These are phyloP conservation scores for Channa striata DNA, from an alignment of 2,797 vertebrate species.

Conservation along the genomic window DNA sequence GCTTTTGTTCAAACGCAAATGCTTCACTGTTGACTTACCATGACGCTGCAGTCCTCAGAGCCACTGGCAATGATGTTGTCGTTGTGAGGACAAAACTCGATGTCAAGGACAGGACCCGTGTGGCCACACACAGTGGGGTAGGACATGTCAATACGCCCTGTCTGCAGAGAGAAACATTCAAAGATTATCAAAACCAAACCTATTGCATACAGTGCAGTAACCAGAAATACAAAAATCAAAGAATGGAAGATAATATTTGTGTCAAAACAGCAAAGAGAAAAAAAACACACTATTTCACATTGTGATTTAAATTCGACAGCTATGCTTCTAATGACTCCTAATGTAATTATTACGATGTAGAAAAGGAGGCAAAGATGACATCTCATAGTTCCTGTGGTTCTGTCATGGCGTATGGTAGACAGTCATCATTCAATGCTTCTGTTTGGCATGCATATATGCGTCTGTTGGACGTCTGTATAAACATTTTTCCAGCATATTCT, in stretches of 20 bases:
- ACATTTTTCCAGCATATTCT: not conserved
- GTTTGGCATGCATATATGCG: no score
- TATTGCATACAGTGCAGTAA: not conserved
- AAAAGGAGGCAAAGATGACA: conserved; percentile 18
- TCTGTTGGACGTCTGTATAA: not conserved
- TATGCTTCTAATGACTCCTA: conserved; percentile 62
- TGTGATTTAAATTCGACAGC: conserved; percentile 60
- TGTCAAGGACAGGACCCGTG: conserved; percentile 92
- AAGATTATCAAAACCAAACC: not conserved
- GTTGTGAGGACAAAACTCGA: conserved; percentile 94
- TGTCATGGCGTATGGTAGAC: not conserved
- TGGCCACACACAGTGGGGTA: conserved; percentile 91
- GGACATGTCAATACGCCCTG: conserved; percentile 92
- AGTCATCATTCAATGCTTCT: not conserved
- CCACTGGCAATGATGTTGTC: conserved; percentile 94
- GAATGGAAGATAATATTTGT: not conserved
- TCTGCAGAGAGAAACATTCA: conserved; percentile 74
- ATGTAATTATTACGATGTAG: conserved; percentile 58
- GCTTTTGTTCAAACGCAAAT: not conserved
- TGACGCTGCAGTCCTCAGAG: conserved; percentile 93
- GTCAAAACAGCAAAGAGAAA: not conserved
- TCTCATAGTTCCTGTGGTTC: conserved; percentile 1
- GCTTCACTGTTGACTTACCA: conserved; percentile 76
- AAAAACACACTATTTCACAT: not conserved
- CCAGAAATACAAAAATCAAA: not conserved